Base-by-base conservation (phyloP, 1,140 invertebrate genomes). In the Eubasilissa regina region DNA sequence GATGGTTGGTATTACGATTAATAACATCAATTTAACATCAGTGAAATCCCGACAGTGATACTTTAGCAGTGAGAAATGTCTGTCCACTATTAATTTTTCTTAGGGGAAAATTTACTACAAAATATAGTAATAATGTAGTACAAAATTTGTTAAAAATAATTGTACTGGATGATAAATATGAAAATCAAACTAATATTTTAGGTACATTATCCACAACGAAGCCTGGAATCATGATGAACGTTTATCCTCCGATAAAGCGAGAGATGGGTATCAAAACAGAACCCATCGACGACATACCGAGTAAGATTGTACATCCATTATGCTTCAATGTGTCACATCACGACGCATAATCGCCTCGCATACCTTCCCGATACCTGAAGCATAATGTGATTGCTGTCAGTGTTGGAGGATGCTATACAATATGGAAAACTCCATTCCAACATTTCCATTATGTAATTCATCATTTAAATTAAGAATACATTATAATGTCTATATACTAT, bases 221-320 rank as follows among this genome's bases (percentile, higher is more conserved):
- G 66, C 15, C 47, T 10, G 44, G 66, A 48, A 21, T 51, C 66
- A 19, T n/a, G 25, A 35, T 3, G 11, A 1, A 8, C 45, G 13
- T 48, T 4, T 25, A 45, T n/a, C 70, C 35, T 43, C 70, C 53
- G 11, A 81, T 79, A 48, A 81, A 81, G 74, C 53, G 25, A 55
- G 80, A 81, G 48, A 0, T 62, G 15, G 45, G 60, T 48, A 48
- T 75, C 19, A 81, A 81, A 72, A 70, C 73, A 12, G 80, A 81
- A 77, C 70, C 80, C 1, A 44, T 64, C 17, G 73, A 81, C 55
- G 53, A 78, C 51, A 53, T 19, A 35, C 19, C 48, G 77, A 81
- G 80, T 81, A 81, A 81, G 80, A 81, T 73, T 66, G 75, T 51
- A 12, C 17, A 62, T 19, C 47, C 55, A 44, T 66, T 80, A 68